A percentile compares a stretch with the other conserved stretches of the same genome.
phyloP scores from a whole-genome alignment of 2,888 invertebrate genomes.

The Acronicta leporina region DNA sequence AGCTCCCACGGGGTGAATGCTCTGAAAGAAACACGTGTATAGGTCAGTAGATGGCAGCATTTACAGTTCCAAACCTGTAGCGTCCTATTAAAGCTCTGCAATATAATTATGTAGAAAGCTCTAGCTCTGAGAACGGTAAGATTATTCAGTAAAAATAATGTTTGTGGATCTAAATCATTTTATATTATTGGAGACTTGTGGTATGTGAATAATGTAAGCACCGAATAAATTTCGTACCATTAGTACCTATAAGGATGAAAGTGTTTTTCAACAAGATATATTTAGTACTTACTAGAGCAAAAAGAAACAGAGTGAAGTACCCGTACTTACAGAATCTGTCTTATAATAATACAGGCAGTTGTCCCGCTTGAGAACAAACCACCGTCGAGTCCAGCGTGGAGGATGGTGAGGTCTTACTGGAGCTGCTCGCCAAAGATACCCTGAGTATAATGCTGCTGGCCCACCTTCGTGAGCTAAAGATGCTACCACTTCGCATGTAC shows the following conservation, averaged over 20 bases:
- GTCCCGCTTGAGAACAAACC: conserved; percentile 97
- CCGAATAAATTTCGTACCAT: too few species aligned
- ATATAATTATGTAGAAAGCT: too few species aligned
- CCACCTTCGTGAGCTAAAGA: conserved; percentile 91
- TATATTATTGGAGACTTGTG: too few species aligned
- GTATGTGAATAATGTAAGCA: too few species aligned
- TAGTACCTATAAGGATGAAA: too few species aligned
- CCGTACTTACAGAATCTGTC: conserved; percentile 91
- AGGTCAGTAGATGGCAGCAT: conserved; percentile 50
- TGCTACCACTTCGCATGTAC: conserved; percentile 94
- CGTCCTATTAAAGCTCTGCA: too few species aligned
- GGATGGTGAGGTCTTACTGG: conserved; percentile 81
- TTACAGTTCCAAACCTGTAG: not conserved
- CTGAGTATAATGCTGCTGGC: conserved; percentile 91
- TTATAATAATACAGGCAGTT: conserved; percentile 98
- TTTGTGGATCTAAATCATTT: too few species aligned
- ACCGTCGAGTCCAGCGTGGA: conserved; percentile 95
- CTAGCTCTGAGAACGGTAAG: too few species aligned
- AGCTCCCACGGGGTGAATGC: conserved; percentile 96
- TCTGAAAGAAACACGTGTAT: conserved; percentile 83
- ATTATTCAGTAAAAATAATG: too few species aligned
- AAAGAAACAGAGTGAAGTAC: too few species aligned
- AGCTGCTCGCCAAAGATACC: conserved; percentile 93
- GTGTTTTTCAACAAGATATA: too few species aligned
- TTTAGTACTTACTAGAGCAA: not conserved